Percentiles rank a stretch among this genome's conserved stretches.
Evolutionary conservation across 30 jellyfish, hydroid and myxozoan species (phyloP).

Genomic region (Morbakka virulenta): DNA sequence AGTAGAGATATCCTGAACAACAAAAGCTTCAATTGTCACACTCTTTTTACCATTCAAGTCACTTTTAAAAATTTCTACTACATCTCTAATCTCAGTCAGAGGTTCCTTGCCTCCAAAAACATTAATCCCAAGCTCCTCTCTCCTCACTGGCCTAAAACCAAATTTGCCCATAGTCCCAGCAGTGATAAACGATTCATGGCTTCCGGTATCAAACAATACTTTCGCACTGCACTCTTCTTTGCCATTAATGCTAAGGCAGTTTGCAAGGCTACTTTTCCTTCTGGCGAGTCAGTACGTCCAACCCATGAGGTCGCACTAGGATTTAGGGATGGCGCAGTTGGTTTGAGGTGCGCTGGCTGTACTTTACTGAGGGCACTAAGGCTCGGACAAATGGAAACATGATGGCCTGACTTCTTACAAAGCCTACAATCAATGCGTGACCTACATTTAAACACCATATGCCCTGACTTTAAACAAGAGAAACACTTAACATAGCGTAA

Average conservation of each 20-base stretch:
- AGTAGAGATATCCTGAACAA: slow-evolving; percentile 19
- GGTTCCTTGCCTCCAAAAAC: neutral
- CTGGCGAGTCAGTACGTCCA: slow-evolving; percentile 21
- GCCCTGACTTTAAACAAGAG: slow-evolving; percentile 3
- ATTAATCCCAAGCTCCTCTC: neutral
- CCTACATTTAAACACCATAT: neutral
- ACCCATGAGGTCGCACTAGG: slow-evolving; percentile 27
- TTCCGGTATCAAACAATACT: neutral
- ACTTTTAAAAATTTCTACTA: neutral
- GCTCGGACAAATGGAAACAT: slow-evolving; percentile 6
- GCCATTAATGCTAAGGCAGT: too few relatives aligned
- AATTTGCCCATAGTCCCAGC: neutral
- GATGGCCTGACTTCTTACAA: slow-evolving; percentile 16
- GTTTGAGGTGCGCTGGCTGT: slow-evolving; percentile 32
- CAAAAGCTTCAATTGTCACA: slow-evolving; percentile 13
- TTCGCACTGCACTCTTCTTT: too few relatives aligned
- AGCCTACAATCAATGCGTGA: neutral
- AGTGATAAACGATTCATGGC: neutral
- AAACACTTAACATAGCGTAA: too few relatives aligned
- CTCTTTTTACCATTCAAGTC: neutral
- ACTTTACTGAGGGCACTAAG: slow-evolving; percentile 9
- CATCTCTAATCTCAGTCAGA: neutral
- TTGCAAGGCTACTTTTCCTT: too few relatives aligned
- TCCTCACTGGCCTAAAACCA: neutral
- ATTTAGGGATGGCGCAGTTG: slow-evolving; percentile 15